Conservation (phyloP, 92 coral and sea anemone genomes). For the Porites lobata region DNA sequence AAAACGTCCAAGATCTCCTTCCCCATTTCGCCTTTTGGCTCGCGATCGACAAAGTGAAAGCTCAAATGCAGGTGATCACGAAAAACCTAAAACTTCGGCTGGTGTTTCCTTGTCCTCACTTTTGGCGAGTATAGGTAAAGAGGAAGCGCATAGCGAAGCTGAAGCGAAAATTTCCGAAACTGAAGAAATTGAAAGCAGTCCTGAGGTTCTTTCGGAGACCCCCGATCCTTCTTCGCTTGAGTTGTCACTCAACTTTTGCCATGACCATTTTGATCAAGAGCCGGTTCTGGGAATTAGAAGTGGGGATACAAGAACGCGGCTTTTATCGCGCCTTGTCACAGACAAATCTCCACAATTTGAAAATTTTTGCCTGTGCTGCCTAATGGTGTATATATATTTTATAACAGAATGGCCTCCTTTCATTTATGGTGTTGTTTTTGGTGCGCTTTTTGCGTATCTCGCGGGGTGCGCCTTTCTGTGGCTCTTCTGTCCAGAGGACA, state of each 20-base stretch:
- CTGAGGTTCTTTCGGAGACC: slow-evolving; percentile 24
- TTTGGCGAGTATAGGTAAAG: slow-evolving; percentile 82
- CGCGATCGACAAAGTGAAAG: slow-evolving; percentile 53
- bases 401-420: slow-evolving; percentile 83
- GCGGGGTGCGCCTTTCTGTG: slow-evolving; percentile 87
- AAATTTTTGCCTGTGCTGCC: slow-evolving; percentile 70
- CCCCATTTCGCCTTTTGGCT: slow-evolving; percentile 85
- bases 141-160: slow-evolving; percentile 63
- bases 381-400: slow-evolving; percentile 71
- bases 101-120: slow-evolving; percentile 88
- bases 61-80: slow-evolving; percentile 32
- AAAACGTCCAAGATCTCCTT: slow-evolving; percentile 81
- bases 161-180: slow-evolving; percentile 51
- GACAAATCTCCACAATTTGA: slow-evolving; percentile 76
- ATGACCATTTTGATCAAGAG: slow-evolving; percentile 3
- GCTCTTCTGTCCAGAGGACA: slow-evolving; percentile 93
- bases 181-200: slow-evolving; percentile 40
- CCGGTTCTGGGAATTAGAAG: background rate
- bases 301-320: background rate
- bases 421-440: slow-evolving; percentile 84
- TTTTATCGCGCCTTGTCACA: background rate
- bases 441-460: slow-evolving; percentile 79
- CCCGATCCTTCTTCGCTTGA: slow-evolving; percentile 33
- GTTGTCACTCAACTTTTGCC: slow-evolving; percentile 19
- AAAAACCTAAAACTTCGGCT: slow-evolving; percentile 22